A percentile compares a stretch with the other conserved stretches of the same genome.
Conservation (phyloP, 1,140 invertebrate species). For the Eriosoma lanigerum region DNA sequence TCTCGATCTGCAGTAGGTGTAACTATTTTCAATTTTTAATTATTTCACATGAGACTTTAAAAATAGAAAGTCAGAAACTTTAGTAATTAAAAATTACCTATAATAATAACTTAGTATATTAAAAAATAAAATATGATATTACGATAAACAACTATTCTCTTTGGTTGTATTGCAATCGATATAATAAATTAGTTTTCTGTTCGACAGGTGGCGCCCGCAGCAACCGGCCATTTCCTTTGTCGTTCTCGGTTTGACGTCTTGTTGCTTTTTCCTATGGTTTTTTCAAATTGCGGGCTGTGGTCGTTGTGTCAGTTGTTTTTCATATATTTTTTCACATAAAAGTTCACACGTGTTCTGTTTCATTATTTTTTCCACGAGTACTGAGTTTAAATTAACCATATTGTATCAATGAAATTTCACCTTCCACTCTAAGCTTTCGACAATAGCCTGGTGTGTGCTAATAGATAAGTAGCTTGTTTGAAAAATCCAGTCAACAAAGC, state of each 20-base stretch:
- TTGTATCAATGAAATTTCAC: too few species aligned
- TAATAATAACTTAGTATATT: background rate
- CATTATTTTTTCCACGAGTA: background rate
- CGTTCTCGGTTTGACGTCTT: background rate
- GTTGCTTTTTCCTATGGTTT: background rate
- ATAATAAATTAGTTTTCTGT: slow-evolving; percentile 14
- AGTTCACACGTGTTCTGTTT: background rate
- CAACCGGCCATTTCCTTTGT: slow-evolving; percentile 50
- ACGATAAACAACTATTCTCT: too few species aligned
- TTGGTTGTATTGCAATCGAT: background rate
- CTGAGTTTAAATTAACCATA: background rate
- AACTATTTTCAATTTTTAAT: too few species aligned
- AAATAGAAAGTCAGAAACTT: too few species aligned
- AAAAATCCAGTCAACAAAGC: background rate
- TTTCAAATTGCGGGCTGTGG: too few species aligned
- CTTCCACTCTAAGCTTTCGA: background rate
- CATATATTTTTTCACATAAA: background rate
- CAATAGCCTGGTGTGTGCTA: background rate
- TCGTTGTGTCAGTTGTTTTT: background rate
- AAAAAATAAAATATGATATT: too few species aligned
- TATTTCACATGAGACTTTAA: too few species aligned
- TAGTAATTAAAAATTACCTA: too few species aligned
- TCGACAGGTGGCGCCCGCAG: slow-evolving; percentile 33
- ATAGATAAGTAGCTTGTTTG: background rate
- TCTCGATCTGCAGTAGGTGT: too few species aligned